Evolutionary conservation across 2,888 invertebrate species (phyloP), one percentile per base, ranked within the genome.

Genomic region (Caenorhabditis wallacei): DNA sequence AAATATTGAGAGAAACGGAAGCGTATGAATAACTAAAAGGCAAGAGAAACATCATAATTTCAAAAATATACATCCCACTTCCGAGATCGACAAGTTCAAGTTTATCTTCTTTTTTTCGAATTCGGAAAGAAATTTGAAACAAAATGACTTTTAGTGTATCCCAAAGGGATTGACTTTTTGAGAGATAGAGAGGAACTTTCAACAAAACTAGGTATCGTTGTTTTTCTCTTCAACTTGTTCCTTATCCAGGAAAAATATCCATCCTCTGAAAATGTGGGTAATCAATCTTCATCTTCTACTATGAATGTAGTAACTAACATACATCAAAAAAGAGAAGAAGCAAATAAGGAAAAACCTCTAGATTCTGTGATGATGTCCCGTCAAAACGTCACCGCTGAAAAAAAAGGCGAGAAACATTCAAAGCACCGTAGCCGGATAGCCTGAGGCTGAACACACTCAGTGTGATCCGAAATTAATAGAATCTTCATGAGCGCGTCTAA

Each of bases 381-480:
- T 75, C 75, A 57, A 75, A 75, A 75, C 66, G 75, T 66, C 75
- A 75, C 66, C n/a, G 57, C 18, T 57, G 20, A 22, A 56, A 22
- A 13, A 56, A 30, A 30, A n/a, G n/a, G 4, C 8, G 30, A 69
- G 63, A 46, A 69, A 76, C 75, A 68, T 76, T 10, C 20, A n/a
- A n/a, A 20, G 53, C 61, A 78, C 63, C 69, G 69, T 69, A 78
- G 46, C 57, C 46, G 18, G 20, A 64, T 63, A n/a, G 78, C 78
- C 78, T 54, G 40, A 51, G 78, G 78, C 54, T 54, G 69, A 78
- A 78, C 66, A 64, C 56, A 66, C 74, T 75, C 75, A 75, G 75
- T 75, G 75, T 57, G 66, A 57, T 57, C 56, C 64, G 48, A 74
- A 74, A 74, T 64, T 74, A 74, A 64, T 74, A 37, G 46, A 48